Evolutionary conservation across 2,113 vertebrate species (phyloP).

Genomic region (Ophthalmolycus amberensis): DNA sequence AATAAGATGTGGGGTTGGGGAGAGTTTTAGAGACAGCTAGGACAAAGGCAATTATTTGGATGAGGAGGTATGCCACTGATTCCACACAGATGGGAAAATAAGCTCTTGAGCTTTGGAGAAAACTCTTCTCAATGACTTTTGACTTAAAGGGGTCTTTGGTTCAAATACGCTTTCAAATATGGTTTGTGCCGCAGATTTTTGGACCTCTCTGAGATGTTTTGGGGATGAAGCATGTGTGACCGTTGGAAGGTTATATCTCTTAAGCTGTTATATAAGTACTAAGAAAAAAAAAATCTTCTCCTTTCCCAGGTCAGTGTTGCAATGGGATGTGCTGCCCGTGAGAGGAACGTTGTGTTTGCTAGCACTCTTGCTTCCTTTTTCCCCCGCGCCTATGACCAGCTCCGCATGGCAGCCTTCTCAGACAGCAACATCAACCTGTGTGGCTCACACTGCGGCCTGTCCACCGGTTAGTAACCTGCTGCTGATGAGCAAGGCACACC

Average conservation of each 20-base stretch:
- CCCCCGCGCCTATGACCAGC: slow-evolving; percentile 92
- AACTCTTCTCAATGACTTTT: slow-evolving; percentile 11
- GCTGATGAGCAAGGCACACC: neutral
- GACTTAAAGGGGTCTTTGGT: slow-evolving; percentile 29
- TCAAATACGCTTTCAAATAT: slow-evolving; percentile 43
- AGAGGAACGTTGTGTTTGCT: slow-evolving; percentile 91
- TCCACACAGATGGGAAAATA: slow-evolving; percentile 61
- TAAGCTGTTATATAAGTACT: neutral
- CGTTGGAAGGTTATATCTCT: neutral
- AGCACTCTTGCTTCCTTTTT: slow-evolving; percentile 94
- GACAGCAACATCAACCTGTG: slow-evolving; percentile 96
- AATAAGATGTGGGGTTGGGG: slow-evolving; percentile 15
- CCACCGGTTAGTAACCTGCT: slow-evolving; percentile 87
- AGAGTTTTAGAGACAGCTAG: slow-evolving; percentile 23
- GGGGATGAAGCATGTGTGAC: slow-evolving; percentile 1
- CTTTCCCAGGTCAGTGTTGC: slow-evolving; percentile 89
- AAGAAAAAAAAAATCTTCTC: slow-evolving; percentile 3
- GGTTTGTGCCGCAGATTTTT: slow-evolving; percentile 25
- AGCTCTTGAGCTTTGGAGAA: slow-evolving; percentile 45
- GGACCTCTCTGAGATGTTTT: slow-evolving; percentile 21
- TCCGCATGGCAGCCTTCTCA: slow-evolving; percentile 94
- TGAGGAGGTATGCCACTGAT: slow-evolving; percentile 59
- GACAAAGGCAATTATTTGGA: slow-evolving; percentile 70
- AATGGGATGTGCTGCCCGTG: slow-evolving; percentile 89
- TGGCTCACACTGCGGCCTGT: slow-evolving; percentile 95